Conservation (phyloP, 53 echinoderm and acorn worm species). For the Holothuria leucospilota region DNA sequence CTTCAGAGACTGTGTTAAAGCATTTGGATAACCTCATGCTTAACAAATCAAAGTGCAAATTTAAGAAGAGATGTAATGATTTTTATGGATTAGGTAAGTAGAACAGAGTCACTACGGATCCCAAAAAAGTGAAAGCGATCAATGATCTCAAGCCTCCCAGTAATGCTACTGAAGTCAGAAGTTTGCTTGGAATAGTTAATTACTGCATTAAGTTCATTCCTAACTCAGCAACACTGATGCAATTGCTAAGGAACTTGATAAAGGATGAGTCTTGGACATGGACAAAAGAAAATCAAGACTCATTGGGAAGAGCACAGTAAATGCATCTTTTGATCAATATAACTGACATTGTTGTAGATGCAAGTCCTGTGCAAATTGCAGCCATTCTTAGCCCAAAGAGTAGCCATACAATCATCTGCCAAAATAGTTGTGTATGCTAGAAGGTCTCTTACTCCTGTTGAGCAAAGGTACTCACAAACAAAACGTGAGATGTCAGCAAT, state of each 20-base stretch:
- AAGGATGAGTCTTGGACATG: constrained; percentile 4
- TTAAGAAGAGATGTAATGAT: constrained; percentile 6
- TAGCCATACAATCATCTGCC: neutral
- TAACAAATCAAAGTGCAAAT: constrained; percentile 49
- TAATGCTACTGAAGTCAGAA: constrained; percentile 38
- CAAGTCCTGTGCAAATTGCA: constrained; percentile 60
- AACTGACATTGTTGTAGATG: constrained; percentile 61
- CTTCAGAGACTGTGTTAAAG: neutral
- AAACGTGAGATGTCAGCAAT: constrained; percentile 56
- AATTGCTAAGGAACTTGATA: constrained; percentile 13
- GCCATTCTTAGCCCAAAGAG: no score
- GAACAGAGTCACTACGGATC: constrained; percentile 40
- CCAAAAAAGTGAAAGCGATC: constrained; percentile 32
- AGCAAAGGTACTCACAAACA: constrained; percentile 60
- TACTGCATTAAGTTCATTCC: constrained; percentile 34
- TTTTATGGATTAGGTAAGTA: constrained; percentile 42
- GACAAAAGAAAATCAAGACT: neutral
- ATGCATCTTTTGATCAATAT: no score
- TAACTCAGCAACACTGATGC: neutral
- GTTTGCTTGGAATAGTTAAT: constrained; percentile 25
- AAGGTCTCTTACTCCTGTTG: constrained; percentile 37
- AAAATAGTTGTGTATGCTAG: constrained; percentile 37
- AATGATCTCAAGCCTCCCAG: constrained; percentile 11
- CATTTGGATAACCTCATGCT: constrained; percentile 26
- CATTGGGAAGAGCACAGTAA: constrained; percentile 8